Base-by-base conservation (phyloP, 2,113 vertebrate species). In the Brachyhypopomus gauderio region DNA sequence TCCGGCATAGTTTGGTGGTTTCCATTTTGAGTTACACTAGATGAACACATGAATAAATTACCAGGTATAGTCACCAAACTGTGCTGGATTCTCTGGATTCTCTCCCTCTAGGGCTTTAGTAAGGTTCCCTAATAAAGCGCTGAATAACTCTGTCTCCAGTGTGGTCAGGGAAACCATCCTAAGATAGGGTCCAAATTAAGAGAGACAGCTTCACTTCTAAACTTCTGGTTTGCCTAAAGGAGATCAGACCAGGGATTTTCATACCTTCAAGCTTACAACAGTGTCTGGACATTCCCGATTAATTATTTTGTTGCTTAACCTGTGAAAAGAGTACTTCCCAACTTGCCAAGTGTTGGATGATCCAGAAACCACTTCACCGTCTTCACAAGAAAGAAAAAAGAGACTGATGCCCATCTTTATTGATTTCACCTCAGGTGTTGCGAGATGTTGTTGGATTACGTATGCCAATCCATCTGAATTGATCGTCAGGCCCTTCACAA, bases 171-270 rank as follows among this genome's bases (percentile, higher is more conserved):
- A 52, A 76, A 69, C 36, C 27, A 11, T 63, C 20, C 84, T 85
- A 83, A 91, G 82, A 89, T 80, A 5, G 25, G 52, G 72, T 86
- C 74, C 71, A 41, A 22, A 83, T 77, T n/a, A 17, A 81, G 77
- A 77, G 85, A 81, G 34, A 30, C 81, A 85, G 17, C 12, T 27
- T 81, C 14, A 27, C 52, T 77, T 52, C 85, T 20, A 36, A 9
- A n/a, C 78, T 77, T 87, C 82, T 88, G 75, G 85, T 74, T 85
- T 85, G 81, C 76, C 78, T 62, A 83, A 52, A 38, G 58, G 79
- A 89, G 82, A 86, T 88, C 84, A 87, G 72, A 71, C 66, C 70
- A 60, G 87, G 77, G 23, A 70, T 83, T 81, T 88, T 72, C 78
- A 87, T 84, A 80, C 67, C 67, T 77, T 82, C 67, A 72, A n/a